Percentiles rank a stretch among this genome's conserved stretches.
These are phyloP conservation scores for Lacerta bilineata DNA, from an alignment of 2,797 vertebrate species.

Conservation along the genomic window DNA sequence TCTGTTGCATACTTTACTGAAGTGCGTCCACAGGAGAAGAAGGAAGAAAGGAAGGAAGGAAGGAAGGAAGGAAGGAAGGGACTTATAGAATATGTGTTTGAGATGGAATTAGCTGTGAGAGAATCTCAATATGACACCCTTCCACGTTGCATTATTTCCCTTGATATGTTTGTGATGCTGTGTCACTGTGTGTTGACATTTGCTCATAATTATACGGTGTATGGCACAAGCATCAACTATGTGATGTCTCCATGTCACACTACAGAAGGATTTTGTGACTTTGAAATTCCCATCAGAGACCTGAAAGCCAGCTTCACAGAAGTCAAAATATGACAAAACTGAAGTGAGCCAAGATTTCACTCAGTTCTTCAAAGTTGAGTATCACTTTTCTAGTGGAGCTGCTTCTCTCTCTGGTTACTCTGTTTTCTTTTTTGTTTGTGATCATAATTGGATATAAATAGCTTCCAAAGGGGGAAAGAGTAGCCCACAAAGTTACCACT, in stretches of 20 bases:
- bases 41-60: background rate
- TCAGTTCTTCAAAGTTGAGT: background rate
- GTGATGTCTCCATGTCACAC: slow-evolving; percentile 23
- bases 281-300: background rate
- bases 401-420: slow-evolving; percentile 4
- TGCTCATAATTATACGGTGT: slow-evolving; percentile 10
- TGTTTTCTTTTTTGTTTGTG: background rate
- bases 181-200: slow-evolving; percentile 4
- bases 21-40: background rate
- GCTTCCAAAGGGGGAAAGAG: background rate
- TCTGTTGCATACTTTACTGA: slow-evolving; percentile 17
- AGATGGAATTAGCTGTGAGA: slow-evolving; percentile 36
- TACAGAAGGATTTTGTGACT: slow-evolving; percentile 9
- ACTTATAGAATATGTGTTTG: background rate
- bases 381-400: background rate
- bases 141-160: background rate
- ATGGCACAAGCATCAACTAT: slow-evolving; percentile 22
- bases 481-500: background rate
- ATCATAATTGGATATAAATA: background rate
- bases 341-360: background rate
- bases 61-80: background rate
- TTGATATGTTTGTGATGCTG: rapidly evolving
- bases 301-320: slow-evolving; percentile 41
- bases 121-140: slow-evolving; percentile 6
- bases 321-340: slow-evolving; percentile 48